Evolutionary conservation across 2,113 vertebrate species (phyloP).

Genomic region (Panurus biarmicus): DNA sequence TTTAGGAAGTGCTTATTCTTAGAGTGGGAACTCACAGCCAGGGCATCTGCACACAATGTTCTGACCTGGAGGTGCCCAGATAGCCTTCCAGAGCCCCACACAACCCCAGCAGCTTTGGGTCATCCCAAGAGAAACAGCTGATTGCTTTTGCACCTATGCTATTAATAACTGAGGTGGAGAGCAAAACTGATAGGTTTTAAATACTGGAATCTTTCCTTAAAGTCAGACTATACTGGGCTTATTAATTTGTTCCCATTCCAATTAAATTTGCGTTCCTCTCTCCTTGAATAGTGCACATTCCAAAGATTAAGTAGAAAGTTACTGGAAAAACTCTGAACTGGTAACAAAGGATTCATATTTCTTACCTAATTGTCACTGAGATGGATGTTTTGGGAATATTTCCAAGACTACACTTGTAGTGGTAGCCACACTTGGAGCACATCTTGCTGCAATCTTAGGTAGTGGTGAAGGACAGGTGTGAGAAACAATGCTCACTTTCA

Average conservation of each 20-base stretch:
- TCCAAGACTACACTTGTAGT: not conserved
- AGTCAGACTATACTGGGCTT: not conserved
- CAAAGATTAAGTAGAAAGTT: conserved; percentile 11
- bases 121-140: not conserved
- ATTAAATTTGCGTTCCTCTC: not conserved
- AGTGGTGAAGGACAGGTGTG: not conserved
- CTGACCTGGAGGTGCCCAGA: not conserved
- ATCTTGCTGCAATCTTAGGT: not conserved
- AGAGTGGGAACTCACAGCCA: not conserved
- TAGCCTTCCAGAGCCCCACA: not conserved
- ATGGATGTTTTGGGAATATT: not conserved
- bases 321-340: not conserved
- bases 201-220: not conserved
- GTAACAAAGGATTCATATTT: not conserved
- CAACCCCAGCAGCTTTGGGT: not conserved
- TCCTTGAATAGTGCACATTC: not conserved
- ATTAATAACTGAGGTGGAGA: conserved; percentile 42
- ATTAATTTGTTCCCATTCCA: not conserved
- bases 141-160: not conserved
- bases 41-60: conserved; percentile 1
- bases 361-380: not conserved
- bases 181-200: not conserved
- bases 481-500: not conserved
- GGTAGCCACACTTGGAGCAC: not conserved
- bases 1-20: conserved; percentile 37